Conservation (phyloP, 2,797 vertebrate genomes). For the Mus spretus region DNA sequence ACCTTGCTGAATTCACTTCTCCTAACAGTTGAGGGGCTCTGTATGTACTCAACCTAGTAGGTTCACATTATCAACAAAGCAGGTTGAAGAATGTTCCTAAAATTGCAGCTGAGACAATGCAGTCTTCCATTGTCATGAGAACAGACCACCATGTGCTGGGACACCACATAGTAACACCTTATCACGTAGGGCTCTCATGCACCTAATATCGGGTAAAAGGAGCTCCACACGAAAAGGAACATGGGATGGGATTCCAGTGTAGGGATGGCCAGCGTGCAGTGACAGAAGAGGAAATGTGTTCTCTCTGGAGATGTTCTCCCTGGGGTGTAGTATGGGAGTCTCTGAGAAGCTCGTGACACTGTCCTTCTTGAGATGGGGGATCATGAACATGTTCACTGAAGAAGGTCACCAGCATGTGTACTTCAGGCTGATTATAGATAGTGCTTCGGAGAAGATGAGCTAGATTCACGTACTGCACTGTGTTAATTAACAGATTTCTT, state of each 20-base stretch:
- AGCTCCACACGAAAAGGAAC: background rate
- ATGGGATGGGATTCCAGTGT: background rate
- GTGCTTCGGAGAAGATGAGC: background rate
- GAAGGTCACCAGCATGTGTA: background rate
- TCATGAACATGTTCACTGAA: background rate
- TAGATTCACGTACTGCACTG: background rate
- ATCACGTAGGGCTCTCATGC: background rate
- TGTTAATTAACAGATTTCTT: background rate
- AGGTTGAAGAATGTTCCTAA: background rate
- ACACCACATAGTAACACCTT: too few relatives aligned
- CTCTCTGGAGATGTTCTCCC: background rate
- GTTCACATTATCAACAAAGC: background rate
- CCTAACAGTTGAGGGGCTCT: background rate
- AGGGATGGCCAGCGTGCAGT: background rate
- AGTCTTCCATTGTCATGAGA: background rate
- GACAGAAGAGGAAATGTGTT: background rate
- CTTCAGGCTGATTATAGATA: background rate
- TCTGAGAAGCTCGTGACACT: background rate
- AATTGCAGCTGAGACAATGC: background rate
- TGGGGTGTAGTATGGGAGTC: fast-evolving
- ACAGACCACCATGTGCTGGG: background rate
- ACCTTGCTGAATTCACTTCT: background rate
- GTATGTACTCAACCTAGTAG: background rate
- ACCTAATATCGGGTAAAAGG: background rate
- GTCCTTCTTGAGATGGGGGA: background rate